Evolutionary conservation across 2,888 invertebrate genomes (phyloP).

Genomic region (Hemicrepidius hirtus): DNA sequence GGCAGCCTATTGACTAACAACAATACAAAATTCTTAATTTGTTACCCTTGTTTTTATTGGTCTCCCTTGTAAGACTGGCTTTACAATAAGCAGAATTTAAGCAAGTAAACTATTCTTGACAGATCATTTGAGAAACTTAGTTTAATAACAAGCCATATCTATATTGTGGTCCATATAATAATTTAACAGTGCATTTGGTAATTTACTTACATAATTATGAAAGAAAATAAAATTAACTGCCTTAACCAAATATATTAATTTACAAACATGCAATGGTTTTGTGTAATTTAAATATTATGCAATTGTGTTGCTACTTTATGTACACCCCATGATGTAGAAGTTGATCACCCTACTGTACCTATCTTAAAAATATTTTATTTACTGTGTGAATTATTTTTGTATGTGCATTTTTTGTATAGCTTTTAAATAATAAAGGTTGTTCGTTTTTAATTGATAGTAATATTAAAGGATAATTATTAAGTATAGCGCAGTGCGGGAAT

Average conservation of each 20-base stretch:
- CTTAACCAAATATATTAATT: not conserved
- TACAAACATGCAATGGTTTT: not conserved
- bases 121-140: too few relatives aligned
- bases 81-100: too few relatives aligned
- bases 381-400: constrained; percentile 21
- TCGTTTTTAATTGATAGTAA: not conserved
- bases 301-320: not conserved
- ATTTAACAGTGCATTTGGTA: too few relatives aligned
- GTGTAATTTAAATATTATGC: not conserved
- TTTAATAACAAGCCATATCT: too few relatives aligned
- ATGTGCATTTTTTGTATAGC: constrained; percentile 10
- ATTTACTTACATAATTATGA: not conserved
- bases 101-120: too few relatives aligned
- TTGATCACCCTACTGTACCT: constrained; percentile 5
- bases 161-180: too few relatives aligned
- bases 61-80: too few relatives aligned
- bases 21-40: too few relatives aligned
- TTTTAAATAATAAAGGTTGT: constrained; percentile 2
- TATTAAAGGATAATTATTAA: too few relatives aligned
- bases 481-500: too few relatives aligned
- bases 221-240: not conserved
- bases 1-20: too few relatives aligned
- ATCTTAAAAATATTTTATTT: constrained; percentile 15
- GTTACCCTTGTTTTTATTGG: too few relatives aligned
- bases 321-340: not conserved